Percentiles rank a stretch among this genome's conserved stretches.
Conservation (phyloP, 2,113 vertebrate genomes). For the Serinus canaria region DNA sequence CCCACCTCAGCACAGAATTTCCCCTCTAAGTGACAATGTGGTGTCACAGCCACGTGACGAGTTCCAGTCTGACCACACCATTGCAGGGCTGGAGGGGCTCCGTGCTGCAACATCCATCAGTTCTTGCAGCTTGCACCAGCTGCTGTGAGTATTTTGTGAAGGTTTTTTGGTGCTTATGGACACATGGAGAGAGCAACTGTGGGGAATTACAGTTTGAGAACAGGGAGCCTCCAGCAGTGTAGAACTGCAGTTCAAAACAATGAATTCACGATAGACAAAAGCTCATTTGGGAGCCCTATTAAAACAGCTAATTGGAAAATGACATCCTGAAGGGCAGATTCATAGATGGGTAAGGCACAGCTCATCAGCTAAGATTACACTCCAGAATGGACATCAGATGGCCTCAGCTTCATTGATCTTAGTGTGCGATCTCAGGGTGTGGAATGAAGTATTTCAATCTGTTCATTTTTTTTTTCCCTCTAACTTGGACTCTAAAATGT, state of each 20-base stretch:
- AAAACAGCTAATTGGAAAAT: constrained; percentile 7
- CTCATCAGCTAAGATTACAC: neutral
- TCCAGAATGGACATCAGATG: constrained; percentile 28
- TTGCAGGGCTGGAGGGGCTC: neutral
- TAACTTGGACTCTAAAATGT: neutral
- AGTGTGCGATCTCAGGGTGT: constrained; percentile 24
- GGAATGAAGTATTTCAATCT: neutral
- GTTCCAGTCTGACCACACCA: neutral
- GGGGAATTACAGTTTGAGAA: neutral
- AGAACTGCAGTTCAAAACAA: neutral
- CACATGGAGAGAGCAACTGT: neutral
- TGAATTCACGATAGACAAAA: neutral
- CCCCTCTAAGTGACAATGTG: neutral
- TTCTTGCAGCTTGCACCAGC: neutral
- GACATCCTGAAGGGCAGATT: constrained; percentile 20
- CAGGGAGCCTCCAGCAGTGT: neutral
- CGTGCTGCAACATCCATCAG: neutral
- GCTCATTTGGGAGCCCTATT: constrained; percentile 22
- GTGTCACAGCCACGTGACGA: neutral
- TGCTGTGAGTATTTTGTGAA: neutral
- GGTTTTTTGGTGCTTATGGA: neutral
- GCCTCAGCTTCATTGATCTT: neutral
- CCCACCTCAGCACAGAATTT: neutral
- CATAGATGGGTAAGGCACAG: neutral
- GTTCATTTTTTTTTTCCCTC: neutral